Evolutionary conservation across 2,888 invertebrate genomes (phyloP), one percentile per base, ranked within the genome.

Genomic region (Nemotelus nigrinus): DNA sequence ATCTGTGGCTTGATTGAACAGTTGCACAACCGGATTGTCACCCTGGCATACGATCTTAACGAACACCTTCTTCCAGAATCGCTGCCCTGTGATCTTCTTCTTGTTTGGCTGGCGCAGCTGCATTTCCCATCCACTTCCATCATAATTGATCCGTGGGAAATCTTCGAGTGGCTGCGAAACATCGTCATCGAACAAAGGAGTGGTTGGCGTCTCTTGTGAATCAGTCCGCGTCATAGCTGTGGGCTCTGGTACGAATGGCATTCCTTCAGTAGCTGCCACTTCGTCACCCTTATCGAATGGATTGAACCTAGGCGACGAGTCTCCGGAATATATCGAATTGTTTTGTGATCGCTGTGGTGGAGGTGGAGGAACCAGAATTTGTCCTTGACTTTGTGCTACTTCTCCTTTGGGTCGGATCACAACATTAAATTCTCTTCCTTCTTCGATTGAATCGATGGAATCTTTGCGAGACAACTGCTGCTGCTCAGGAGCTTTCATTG

Each of bases 41-140:
- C 92, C 93, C 85, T 94, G 94, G 82, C 89, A 88, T 8, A 92
- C 91, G 77, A 99, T 85, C 78, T 93, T 92, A 4, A 98, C 94
- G 86, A 93, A 97, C 78, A 98, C 94, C 86, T 98, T 97, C 89
- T 99, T 99, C 99, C 99, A 99, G 88, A 96, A 98, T 82, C 95
- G 90, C 85, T 96, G 96, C 0, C 96, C 96, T 0, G 97, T 97
- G 79, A 97, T 96, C 87, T 97, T 97, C 90, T 98, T 98, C 87
- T 98, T 98, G 85, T 96, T 96, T 2, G 98, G 98, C 85, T 98
- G 97, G 2, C 99, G 90, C 75, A 98, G 88, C 82, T 97, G 95
- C 94, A 99, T 94, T 84, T 98, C 97, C 98, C 98, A 99, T 45
- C 97, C 97, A 44, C 95, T 93, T 0, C 93, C 96, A 0, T 88